Evolutionary conservation across 1,140 invertebrate species (phyloP), one percentile per base, ranked within the genome.

Genomic region (Eufriesea mexicana): DNA sequence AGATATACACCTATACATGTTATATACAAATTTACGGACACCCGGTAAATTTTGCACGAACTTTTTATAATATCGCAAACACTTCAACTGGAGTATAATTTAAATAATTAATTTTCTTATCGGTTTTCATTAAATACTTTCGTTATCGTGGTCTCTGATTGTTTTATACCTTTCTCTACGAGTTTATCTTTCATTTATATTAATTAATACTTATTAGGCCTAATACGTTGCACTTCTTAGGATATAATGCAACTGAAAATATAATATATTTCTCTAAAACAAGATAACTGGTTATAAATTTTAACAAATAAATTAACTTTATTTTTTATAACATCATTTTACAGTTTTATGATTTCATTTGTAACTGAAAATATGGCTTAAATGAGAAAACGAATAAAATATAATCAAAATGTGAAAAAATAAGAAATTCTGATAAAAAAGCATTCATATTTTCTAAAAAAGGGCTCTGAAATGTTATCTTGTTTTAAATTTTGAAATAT

Each of bases 171-270:
- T 20, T 25, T 55, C n/a, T 81, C 51, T 68, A 67, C n/a, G 35
- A 35, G 42, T 66, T n/a, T 76, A 82, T 23, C 51, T 23, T 67
- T 59, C 51, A 23, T 76, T 59, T 82, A 66, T 57, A 57, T 42
- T 59, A 82, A 49, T 64, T 75, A 67, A 81, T 67, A 76, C 72
- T 76, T 82, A 76, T 82, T 82, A 82, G 79, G 72, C 73, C 79
- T 82, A 82, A 82, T 73, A 79, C 57, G 25, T 81, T 14, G 72
- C 35, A 55, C 45, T 74, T 75, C 25, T 68, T 59, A 76, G 28
- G 16, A 57, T 23, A 49, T 55, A 75, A 67, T 42, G 42, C 42
- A 35, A 45, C 14, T 28, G 28, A 59, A 57, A 23, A 5, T 25
- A 20, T n/a, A 35, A 23, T 25, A 45, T 61, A 54, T 28, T 28